These are phyloP conservation scores for Neodiprion virginianus DNA, from an alignment of 1,140 invertebrate genomes.

Conservation along the genomic window DNA sequence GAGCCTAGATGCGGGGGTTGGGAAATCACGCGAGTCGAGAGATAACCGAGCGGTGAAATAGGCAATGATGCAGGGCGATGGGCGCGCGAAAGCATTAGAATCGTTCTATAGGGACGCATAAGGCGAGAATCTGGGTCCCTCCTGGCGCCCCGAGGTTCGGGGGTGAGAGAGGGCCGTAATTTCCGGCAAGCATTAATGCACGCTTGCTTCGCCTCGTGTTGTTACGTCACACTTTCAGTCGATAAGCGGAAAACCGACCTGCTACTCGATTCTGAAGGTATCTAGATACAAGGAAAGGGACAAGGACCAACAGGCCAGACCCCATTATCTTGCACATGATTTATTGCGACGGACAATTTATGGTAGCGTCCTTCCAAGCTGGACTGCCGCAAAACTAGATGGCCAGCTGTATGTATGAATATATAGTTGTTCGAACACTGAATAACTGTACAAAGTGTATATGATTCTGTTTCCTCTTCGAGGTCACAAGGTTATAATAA, in stretches of 20 bases:
- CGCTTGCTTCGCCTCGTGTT: background rate
- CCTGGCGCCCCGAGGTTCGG: background rate
- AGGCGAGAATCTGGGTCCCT: background rate
- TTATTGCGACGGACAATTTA: no score
- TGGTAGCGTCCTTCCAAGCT: no score
- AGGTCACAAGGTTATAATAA: no score
- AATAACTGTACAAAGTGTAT: no score
- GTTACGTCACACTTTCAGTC: slow-evolving; percentile 7
- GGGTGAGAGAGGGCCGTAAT: slow-evolving; percentile 9
- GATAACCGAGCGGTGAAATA: background rate
- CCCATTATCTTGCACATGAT: background rate
- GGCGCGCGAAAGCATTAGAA: background rate
- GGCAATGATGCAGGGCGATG: background rate
- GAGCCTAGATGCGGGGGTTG: background rate
- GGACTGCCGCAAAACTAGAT: no score
- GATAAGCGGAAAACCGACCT: background rate
- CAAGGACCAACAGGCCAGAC: background rate
- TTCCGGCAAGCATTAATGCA: slow-evolving; percentile 14
- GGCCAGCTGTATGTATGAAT: no score
- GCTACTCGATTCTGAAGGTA: background rate
- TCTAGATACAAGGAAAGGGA: background rate
- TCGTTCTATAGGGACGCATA: background rate
- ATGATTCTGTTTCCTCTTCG: no score
- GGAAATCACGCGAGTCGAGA: background rate
- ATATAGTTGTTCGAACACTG: no score